These are phyloP conservation scores for Andrena bicolor DNA, from an alignment of 2,888 invertebrate species.

Conservation along the genomic window DNA sequence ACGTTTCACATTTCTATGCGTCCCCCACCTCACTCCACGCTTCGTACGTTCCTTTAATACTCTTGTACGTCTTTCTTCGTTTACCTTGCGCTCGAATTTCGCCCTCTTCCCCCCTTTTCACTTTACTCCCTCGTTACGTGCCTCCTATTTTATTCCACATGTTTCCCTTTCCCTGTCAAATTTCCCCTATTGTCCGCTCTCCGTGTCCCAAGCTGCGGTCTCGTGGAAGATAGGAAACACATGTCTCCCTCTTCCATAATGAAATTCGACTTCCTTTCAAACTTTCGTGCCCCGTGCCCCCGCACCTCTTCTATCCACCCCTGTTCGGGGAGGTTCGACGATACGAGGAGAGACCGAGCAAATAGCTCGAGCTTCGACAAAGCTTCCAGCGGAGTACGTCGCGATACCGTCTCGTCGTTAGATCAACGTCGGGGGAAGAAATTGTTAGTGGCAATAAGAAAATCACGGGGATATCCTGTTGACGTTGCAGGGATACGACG, in stretches of 20 bases:
- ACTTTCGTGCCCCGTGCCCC: slow-evolving; percentile 20
- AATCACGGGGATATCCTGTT: slow-evolving; percentile 9
- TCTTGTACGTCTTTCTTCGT: no score
- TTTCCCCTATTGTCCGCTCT: slow-evolving; percentile 4
- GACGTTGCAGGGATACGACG: background rate
- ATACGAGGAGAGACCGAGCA: slow-evolving; percentile 12
- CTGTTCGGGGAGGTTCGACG: background rate
- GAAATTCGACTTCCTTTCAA: slow-evolving; percentile 68
- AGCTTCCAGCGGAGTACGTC: slow-evolving; percentile 8
- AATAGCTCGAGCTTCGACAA: slow-evolving; percentile 40
- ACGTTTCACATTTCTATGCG: background rate
- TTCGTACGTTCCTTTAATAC: background rate
- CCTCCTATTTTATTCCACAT: slow-evolving; percentile 1
- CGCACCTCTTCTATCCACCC: background rate
- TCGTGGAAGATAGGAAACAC: slow-evolving; percentile 42
- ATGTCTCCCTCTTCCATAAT: slow-evolving; percentile 53
- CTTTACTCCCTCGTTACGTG: slow-evolving; percentile 7
- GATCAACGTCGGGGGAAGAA: slow-evolving; percentile 32
- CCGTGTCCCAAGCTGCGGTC: background rate
- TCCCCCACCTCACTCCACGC: background rate
- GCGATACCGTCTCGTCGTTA: slow-evolving; percentile 33
- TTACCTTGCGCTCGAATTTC: background rate
- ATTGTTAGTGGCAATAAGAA: slow-evolving; percentile 43
- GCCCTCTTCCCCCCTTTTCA: background rate
- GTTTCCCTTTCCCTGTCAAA: background rate